Conservation (phyloP, 1,140 invertebrate genomes). For the Orussus abietinus region DNA sequence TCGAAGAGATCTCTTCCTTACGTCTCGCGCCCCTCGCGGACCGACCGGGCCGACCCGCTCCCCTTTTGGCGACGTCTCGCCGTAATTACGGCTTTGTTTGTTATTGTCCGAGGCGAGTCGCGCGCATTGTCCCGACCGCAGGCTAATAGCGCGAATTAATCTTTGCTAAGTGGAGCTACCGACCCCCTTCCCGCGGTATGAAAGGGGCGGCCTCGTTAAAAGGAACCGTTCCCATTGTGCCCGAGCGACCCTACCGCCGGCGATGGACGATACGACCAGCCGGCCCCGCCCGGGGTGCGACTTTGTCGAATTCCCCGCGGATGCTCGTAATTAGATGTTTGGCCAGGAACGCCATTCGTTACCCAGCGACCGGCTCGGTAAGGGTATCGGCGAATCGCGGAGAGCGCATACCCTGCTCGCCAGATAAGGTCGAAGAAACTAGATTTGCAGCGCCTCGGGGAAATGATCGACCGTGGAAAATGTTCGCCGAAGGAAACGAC, state of each 20-base stretch:
- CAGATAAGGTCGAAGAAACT: too few relatives aligned
- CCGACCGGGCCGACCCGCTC: conserved; percentile 4
- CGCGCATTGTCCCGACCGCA: conserved; percentile 28
- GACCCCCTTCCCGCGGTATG: conserved; percentile 4
- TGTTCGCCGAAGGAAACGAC: too few relatives aligned
- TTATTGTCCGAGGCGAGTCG: conserved; percentile 30
- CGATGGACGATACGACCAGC: conserved; percentile 32
- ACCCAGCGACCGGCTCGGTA: too few relatives aligned
- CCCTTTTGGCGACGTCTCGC: conserved; percentile 14
- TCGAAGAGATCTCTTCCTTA: too few relatives aligned
- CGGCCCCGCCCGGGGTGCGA: too few relatives aligned
- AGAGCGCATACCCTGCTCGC: too few relatives aligned
- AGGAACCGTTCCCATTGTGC: conserved; percentile 34
- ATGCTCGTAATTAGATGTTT: too few relatives aligned
- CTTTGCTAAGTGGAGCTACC: conserved; percentile 32
- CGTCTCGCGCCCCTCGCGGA: neutral
- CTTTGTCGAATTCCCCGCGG: too few relatives aligned
- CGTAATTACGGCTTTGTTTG: conserved; percentile 47
- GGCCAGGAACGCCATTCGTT: too few relatives aligned
- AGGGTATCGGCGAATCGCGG: too few relatives aligned
- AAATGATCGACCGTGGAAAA: too few relatives aligned
- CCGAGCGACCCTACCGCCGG: conserved; percentile 13
- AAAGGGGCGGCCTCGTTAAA: conserved; percentile 29
- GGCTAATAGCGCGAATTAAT: conserved; percentile 47
- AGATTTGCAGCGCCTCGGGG: too few relatives aligned